Conservation (phyloP, 2,888 invertebrate species). For the Romanomermis culicivorax region DNA sequence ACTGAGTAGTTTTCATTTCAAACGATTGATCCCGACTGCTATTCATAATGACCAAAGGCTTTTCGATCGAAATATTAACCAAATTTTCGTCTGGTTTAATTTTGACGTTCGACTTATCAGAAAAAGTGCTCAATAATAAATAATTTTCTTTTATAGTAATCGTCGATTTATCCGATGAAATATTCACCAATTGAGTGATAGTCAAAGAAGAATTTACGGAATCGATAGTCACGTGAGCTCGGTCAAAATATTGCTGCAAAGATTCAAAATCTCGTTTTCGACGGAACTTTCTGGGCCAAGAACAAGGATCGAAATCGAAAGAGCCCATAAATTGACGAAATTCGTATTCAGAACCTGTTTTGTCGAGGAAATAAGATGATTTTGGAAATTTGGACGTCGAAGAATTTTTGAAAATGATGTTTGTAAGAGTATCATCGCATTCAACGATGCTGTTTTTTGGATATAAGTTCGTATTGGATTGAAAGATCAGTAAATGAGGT, state of each 20-base stretch:
- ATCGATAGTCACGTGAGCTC: background rate
- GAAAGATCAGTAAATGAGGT: no score
- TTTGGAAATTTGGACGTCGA: no score
- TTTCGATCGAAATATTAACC: background rate
- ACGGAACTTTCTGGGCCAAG: background rate
- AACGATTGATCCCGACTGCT: background rate
- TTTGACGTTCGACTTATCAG: background rate
- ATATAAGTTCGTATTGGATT: no score
- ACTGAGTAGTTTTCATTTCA: background rate
- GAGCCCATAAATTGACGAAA: background rate
- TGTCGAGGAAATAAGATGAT: no score
- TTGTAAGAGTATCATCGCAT: no score
- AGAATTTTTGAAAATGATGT: no score
- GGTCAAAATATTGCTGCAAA: background rate
- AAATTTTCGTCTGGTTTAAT: background rate
- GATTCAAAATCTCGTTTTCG: background rate
- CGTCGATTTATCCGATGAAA: background rate
- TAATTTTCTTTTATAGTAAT: background rate
- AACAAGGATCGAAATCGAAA: background rate
- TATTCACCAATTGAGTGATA: conserved; percentile 1
- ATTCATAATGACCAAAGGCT: background rate
- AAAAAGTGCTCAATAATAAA: background rate
- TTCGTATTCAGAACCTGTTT: no score
- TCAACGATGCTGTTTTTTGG: no score
- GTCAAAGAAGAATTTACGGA: background rate